Percentiles rank a stretch among this genome's conserved stretches.
phyloP scores from a whole-genome alignment of 2,797 vertebrate species.

The Fistularia tabacaria region DNA sequence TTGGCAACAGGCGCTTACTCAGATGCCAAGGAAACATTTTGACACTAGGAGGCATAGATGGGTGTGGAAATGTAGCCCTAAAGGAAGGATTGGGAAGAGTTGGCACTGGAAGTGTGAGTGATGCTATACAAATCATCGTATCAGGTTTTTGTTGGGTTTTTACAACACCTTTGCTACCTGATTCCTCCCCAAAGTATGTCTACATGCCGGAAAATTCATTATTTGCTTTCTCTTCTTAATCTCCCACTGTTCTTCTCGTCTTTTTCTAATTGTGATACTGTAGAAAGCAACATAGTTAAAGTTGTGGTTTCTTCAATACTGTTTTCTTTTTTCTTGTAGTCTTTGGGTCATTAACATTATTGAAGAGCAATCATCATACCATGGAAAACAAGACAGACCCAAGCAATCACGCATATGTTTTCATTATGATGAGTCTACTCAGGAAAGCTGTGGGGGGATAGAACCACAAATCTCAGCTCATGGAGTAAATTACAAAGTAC shows the following conservation, averaged over 20 bases:
- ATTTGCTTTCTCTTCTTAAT: not conserved
- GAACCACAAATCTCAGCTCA: constrained; percentile 39
- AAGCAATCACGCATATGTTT: constrained; percentile 61
- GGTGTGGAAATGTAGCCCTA: constrained; percentile 18
- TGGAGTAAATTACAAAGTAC: constrained; percentile 31
- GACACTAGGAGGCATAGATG: constrained; percentile 26
- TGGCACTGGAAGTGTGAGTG: constrained; percentile 21
- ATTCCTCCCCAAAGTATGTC: no score
- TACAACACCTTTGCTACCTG: no score
- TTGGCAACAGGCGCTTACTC: constrained; percentile 68
- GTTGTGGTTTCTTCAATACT: constrained; percentile 49
- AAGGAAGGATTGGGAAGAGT: constrained; percentile 4
- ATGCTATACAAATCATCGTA: no score
- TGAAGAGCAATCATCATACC: constrained; percentile 59
- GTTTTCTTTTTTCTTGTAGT: constrained; percentile 64
- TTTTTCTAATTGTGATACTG: constrained; percentile 14
- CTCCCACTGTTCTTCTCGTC: constrained; percentile 14
- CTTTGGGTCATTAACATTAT: constrained; percentile 70
- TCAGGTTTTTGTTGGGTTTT: no score
- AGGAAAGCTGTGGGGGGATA: constrained; percentile 51
- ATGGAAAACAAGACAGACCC: constrained; percentile 30
- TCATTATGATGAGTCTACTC: constrained; percentile 67
- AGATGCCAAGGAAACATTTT: constrained; percentile 66
- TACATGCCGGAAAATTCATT: no score
- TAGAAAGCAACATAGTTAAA: constrained; percentile 30